phyloP scores from a whole-genome alignment of 2,888 invertebrate genomes.

The Podotricha telesiphe region DNA sequence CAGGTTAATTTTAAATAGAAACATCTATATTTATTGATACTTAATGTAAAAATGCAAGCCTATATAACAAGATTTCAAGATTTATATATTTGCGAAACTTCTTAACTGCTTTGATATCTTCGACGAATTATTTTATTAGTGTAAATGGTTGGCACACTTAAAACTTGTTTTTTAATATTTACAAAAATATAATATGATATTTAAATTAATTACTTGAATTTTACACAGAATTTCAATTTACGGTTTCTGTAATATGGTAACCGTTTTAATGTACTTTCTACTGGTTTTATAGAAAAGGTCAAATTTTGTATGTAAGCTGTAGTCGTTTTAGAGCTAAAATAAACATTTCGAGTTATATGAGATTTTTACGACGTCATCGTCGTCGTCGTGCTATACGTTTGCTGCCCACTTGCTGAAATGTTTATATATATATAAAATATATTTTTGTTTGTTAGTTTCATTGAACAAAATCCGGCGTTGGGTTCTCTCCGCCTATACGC shows the following conservation, averaged over 20 bases:
- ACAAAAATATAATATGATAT: background rate
- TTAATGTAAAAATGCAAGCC: too few species aligned
- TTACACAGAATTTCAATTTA: background rate
- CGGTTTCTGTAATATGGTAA: background rate
- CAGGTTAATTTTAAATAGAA: too few species aligned
- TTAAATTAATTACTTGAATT: background rate
- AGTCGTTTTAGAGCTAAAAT: background rate
- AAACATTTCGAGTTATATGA: slow-evolving; percentile 2
- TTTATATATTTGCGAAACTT: background rate
- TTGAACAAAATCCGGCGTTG: too few species aligned
- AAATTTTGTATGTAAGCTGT: slow-evolving; percentile 1
- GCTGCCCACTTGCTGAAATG: too few species aligned
- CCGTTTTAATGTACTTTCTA: too few species aligned
- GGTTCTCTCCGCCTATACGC: too few species aligned
- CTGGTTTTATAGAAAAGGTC: slow-evolving; percentile 2
- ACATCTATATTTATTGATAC: too few species aligned
- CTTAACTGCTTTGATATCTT: background rate
- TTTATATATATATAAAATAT: background rate
- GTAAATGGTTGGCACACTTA: background rate
- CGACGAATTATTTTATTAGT: background rate
- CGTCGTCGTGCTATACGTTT: too few species aligned
- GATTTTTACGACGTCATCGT: slow-evolving; percentile 13
- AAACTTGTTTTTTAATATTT: background rate
- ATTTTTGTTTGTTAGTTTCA: background rate
- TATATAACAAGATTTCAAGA: too few species aligned